phyloP scores from a whole-genome alignment of 30 jellyfish, hydroid and myxozoan genomes.

The Turritopsis rubra region DNA sequence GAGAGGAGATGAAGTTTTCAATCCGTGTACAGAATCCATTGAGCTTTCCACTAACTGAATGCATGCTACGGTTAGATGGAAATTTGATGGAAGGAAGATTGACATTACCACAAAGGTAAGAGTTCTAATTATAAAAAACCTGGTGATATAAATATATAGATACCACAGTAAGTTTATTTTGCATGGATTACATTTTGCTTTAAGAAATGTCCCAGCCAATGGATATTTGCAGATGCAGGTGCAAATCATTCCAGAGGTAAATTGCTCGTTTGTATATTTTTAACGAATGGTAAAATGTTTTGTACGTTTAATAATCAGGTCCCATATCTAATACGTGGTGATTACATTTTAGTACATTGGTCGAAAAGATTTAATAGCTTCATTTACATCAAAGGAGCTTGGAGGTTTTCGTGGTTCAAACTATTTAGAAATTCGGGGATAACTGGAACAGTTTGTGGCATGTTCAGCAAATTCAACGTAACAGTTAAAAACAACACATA shows the following conservation, averaged over 20 bases:
- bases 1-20: conserved; percentile 50
- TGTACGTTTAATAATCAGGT: not conserved
- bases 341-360: conserved; percentile 42
- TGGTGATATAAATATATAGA: no score
- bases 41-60: conserved; percentile 39
- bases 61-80: conserved; percentile 74
- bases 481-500: no score
- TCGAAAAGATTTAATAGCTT: conserved; percentile 57
- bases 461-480: no score
- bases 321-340: not conserved
- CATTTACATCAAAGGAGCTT: conserved; percentile 64
- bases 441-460: no score
- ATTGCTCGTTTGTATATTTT: not conserved
- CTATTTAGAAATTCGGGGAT: conserved; percentile 35
- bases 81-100: conserved; percentile 65
- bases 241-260: conserved; percentile 69
- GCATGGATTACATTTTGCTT: not conserved
- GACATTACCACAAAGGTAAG: conserved; percentile 73
- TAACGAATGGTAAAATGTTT: not conserved
- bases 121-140: no score
- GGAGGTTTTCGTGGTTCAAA: conserved; percentile 78
- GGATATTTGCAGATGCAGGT: conserved; percentile 72
- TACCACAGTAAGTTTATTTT: not conserved
- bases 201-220: conserved; percentile 52
- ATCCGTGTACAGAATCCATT: conserved; percentile 72